Conservation (phyloP, 2,888 invertebrate species). For the Agapostemon virescens region DNA sequence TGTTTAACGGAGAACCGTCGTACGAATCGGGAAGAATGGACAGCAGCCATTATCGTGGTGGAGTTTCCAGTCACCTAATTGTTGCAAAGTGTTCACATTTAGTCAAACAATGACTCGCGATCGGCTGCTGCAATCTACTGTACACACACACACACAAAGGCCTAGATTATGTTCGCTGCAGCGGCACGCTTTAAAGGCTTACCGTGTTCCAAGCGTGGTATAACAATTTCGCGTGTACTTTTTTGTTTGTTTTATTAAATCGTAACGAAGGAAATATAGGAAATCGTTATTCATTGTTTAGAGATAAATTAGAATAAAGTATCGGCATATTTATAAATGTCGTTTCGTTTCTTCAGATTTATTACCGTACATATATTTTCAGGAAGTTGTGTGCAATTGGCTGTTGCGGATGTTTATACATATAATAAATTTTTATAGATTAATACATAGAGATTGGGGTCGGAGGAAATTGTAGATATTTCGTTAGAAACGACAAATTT, state of each 20-base stretch:
- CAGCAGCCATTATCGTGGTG: neutral
- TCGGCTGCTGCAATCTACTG: neutral
- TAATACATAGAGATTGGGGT: neutral
- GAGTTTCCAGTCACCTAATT: slow-evolving; percentile 8
- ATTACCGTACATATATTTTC: neutral
- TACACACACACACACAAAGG: neutral
- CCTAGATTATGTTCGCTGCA: neutral
- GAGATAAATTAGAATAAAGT: neutral
- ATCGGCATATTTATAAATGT: too few species aligned
- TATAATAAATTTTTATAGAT: neutral
- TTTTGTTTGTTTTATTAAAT: neutral
- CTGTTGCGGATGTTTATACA: neutral
- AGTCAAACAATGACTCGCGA: slow-evolving; percentile 7
- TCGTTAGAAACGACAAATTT: neutral
- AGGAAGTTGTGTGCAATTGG: neutral
- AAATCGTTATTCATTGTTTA: neutral
- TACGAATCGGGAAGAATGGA: slow-evolving; percentile 6
- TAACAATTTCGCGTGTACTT: neutral
- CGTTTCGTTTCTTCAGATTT: neutral
- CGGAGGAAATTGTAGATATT: neutral
- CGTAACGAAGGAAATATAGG: neutral
- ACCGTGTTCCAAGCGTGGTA: neutral
- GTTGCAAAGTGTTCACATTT: slow-evolving; percentile 6
- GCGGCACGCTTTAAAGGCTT: neutral
- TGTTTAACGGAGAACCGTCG: slow-evolving; percentile 12